Conservation (phyloP, 2,113 vertebrate species). For the Lagenorhynchus albirostris region DNA sequence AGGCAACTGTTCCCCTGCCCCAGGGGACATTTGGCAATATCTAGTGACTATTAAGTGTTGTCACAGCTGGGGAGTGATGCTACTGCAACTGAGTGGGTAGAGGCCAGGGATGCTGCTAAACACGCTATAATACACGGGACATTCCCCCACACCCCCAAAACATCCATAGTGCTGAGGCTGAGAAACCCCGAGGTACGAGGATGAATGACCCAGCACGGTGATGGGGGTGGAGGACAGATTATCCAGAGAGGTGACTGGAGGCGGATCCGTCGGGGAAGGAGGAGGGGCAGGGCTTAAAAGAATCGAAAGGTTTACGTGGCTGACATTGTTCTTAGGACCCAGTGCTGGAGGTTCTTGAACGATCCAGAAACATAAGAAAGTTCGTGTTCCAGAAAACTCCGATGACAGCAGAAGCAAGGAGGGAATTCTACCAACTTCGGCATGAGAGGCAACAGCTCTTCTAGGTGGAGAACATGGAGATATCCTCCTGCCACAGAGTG, state of each 20-base stretch:
- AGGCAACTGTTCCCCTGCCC: neutral
- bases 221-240: neutral
- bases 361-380: neutral
- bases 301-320: neutral
- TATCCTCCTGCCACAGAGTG: too few species aligned
- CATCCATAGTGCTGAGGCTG: neutral
- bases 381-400: fast-evolving
- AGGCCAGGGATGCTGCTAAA: neutral
- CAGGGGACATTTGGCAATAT: neutral
- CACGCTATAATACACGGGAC: neutral
- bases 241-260: neutral
- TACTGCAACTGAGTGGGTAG: neutral
- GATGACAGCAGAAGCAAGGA: neutral
- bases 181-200: neutral
- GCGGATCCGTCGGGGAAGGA: too few species aligned
- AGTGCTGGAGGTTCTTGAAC: neutral
- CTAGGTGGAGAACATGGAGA: neutral
- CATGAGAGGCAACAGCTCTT: fast-evolving
- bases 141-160: neutral
- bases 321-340: neutral
- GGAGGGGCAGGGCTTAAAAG: neutral
- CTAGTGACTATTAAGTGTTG: neutral
- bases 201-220: neutral
- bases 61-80: neutral
- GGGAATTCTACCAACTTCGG: fast-evolving